A percentile compares a stretch with the other conserved stretches of the same genome.
Conservation (phyloP, 2,888 invertebrate genomes). For the Drosophila conformis region DNA sequence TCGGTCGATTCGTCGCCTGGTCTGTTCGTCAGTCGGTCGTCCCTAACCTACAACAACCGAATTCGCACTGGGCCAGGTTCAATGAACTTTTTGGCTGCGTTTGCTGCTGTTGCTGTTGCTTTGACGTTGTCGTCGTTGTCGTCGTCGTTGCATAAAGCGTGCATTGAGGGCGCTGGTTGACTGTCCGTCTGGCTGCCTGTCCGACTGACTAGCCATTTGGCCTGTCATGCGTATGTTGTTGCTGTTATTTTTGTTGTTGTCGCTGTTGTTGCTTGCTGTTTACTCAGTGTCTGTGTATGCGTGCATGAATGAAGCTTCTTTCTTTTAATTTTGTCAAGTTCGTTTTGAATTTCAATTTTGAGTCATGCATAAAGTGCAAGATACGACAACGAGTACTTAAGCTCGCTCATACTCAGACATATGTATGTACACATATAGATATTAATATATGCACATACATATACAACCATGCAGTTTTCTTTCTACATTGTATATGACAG, state of each 20-base stretch:
- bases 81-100: conserved; percentile 80
- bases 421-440: conserved; percentile 14
- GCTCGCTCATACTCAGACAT: conserved; percentile 35
- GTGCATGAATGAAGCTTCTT: conserved; percentile 81
- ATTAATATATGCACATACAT: background rate
- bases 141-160: conserved; percentile 70
- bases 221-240: conserved; percentile 70
- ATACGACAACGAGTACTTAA: conserved; percentile 66
- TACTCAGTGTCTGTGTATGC: conserved; percentile 62
- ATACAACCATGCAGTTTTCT: background rate
- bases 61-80: conserved; percentile 80
- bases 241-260: conserved; percentile 38
- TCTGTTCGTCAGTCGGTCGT: conserved; percentile 60
- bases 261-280: conserved; percentile 36
- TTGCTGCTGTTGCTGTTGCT: conserved; percentile 43
- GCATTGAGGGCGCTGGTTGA: conserved; percentile 78
- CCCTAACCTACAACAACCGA: conserved; percentile 81
- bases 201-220: conserved; percentile 55
- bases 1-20: conserved; percentile 36
- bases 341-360: conserved; percentile 81
- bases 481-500: conserved; percentile 23
- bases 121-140: conserved; percentile 42
- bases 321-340: conserved; percentile 81
- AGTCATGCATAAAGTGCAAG: conserved; percentile 74
- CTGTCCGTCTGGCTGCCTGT: conserved; percentile 42